These are phyloP conservation scores for Chloropsis cyanopogon DNA, from an alignment of 2,113 vertebrate genomes.

Conservation along the genomic window DNA sequence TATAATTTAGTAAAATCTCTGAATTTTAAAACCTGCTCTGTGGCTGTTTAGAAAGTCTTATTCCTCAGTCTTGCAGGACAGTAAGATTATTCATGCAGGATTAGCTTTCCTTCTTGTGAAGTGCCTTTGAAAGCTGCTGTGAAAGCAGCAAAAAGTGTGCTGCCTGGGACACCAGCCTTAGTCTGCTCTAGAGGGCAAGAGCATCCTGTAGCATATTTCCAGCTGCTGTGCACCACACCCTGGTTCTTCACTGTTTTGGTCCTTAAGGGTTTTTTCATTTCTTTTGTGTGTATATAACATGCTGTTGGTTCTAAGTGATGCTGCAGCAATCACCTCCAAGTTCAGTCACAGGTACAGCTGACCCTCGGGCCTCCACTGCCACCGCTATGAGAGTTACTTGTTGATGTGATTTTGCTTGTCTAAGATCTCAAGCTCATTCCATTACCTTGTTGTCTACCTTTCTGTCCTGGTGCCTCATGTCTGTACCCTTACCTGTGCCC, in stretches of 20 bases:
- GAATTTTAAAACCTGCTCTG: not conserved
- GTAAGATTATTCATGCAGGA: not conserved
- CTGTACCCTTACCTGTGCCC: not conserved
- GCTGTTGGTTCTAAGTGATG: not conserved
- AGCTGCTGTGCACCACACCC: no score
- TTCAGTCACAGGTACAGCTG: not conserved
- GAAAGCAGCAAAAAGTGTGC: not conserved
- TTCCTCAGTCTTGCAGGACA: not conserved
- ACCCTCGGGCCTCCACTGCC: not conserved
- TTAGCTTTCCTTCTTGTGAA: not conserved
- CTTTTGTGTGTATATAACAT: not conserved
- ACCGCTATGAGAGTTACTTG: fast-evolving
- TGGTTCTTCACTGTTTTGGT: not conserved
- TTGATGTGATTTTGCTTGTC: not conserved
- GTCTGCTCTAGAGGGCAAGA: not conserved
- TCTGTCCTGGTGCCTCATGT: not conserved
- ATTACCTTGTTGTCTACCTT: not conserved
- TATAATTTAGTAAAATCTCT: not conserved
- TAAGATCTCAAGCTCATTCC: not conserved
- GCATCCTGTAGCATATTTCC: not conserved
- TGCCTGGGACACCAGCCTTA: not conserved
- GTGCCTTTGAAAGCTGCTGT: not conserved
- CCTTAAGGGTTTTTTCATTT: not conserved
- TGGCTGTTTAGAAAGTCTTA: not conserved
- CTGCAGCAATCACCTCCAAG: not conserved